phyloP scores from a whole-genome alignment of 1,140 invertebrate species.

The Helicoverpa armigera region DNA sequence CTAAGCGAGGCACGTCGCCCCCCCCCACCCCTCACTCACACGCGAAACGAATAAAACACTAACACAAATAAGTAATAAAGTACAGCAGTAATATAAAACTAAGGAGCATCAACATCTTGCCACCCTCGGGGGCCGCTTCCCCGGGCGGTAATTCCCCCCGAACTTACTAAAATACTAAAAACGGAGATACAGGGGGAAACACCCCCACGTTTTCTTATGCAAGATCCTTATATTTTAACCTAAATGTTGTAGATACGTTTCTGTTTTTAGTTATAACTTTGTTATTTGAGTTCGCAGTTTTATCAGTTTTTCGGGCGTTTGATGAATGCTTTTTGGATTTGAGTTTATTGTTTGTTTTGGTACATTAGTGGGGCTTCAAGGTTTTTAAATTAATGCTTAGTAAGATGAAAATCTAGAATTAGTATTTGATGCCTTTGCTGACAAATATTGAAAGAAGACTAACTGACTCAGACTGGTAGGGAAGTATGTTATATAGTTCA shows the following conservation, averaged over 20 bases:
- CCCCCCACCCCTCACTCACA: conserved; percentile 60
- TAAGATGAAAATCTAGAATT: not conserved
- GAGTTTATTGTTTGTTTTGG: conserved; percentile 6
- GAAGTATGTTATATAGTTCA: too few relatives aligned
- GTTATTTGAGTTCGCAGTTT: conserved; percentile 61
- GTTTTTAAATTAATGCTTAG: not conserved
- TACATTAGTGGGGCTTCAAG: not conserved
- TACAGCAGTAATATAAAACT: conserved; percentile 85
- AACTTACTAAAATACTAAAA: conserved; percentile 87
- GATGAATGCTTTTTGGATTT: not conserved
- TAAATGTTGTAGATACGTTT: conserved; percentile 79
- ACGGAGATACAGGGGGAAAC: conserved; percentile 80
- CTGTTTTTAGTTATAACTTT: conserved; percentile 60
- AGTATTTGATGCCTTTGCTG: too few relatives aligned
- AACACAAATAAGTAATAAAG: conserved; percentile 85
- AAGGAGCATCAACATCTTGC: conserved; percentile 86
- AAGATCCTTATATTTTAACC: conserved; percentile 86
- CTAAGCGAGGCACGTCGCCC: conserved; percentile 59
- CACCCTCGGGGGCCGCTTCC: conserved; percentile 58
- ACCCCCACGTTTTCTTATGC: conserved; percentile 83
- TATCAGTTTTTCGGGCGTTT: conserved; percentile 14
- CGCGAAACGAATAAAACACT: conserved; percentile 68
- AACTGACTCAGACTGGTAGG: too few relatives aligned
- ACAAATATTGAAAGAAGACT: too few relatives aligned
- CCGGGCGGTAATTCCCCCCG: conserved; percentile 77